Base-by-base conservation (phyloP, 2,113 vertebrate species). In the Cottus gobio region DNA sequence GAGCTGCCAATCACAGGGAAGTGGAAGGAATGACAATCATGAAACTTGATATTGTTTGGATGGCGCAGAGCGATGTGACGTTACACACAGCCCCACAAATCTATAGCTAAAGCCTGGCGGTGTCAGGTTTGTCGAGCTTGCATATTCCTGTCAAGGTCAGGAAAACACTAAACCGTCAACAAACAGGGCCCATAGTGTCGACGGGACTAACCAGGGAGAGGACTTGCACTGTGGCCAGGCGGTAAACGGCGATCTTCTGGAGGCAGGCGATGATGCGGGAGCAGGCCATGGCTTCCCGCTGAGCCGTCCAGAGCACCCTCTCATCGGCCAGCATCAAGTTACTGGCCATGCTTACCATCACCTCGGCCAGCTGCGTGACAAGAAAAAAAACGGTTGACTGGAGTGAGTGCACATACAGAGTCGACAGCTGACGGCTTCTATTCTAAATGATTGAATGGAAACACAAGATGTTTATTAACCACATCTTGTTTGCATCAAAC, bases 321-420 rank as follows among this genome's bases (percentile, higher is more conserved):
- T 99, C 97, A 2, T 99, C 98, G 0, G 98, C 96, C 87, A 97
- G 90, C 98, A 99, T 98, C 87, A 99, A 93, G 85, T 99, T 99
- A 85, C 98, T 99, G 16, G 98, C 97, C 84, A 99, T 98, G 91
- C 96, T 97, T 20, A 99, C 95, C 96, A 99, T 99, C 85, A 98
- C 97, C 0, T 98, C 97, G 0, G 98, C 98, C 1, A 99, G 95
- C 98, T 99, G 52, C 26, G 54, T 37, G 64, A 64, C 62, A 72
- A 64, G 37, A 11, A 42, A 13, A 13, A 50, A 11, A 13, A 42
- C 36, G 26, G 10, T 48, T 1, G 15, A 42, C 3, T 24, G 1
- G 7, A 42, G 30, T 46, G 24, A 75, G 60, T n/a, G 54, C 24
- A 54, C 30, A 31, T n/a, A 24, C 2, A 12, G 4, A 28, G 28